phyloP scores from a whole-genome alignment of 2,888 invertebrate genomes.

The Acanthoscelides obtectus region DNA sequence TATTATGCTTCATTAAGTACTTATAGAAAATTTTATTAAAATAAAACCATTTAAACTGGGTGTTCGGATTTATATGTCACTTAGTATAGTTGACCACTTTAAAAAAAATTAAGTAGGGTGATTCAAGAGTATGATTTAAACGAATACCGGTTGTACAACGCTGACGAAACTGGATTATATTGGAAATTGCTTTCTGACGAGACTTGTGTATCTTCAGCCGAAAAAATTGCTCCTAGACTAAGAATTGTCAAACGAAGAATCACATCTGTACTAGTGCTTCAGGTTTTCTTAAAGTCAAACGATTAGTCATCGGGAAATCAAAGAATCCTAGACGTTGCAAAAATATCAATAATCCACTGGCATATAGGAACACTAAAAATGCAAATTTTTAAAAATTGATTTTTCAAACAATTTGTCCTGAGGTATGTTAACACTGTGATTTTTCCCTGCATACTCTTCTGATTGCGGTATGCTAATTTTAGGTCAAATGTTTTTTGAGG shows the following conservation, averaged over 20 bases:
- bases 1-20: no score
- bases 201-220: neutral
- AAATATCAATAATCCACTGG: neutral
- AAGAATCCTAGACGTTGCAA: no score
- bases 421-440: no score
- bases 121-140: neutral
- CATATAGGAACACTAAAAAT: conserved; percentile 14
- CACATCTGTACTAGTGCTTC: neutral
- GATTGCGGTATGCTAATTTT: conserved; percentile 6
- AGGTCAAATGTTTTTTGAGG: no score
- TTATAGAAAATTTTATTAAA: no score
- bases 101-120: neutral
- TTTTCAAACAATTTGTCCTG: no score
- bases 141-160: neutral
- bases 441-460: no score
- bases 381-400: no score
- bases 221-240: neutral
- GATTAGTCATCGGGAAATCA: no score
- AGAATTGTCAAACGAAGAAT: neutral
- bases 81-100: no score
- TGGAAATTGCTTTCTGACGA: neutral
- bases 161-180: neutral
- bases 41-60: no score
- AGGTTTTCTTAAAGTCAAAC: neutral
- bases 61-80: no score